Base-by-base conservation (phyloP, 1,140 invertebrate species). In the Tetramorium alpestre region DNA sequence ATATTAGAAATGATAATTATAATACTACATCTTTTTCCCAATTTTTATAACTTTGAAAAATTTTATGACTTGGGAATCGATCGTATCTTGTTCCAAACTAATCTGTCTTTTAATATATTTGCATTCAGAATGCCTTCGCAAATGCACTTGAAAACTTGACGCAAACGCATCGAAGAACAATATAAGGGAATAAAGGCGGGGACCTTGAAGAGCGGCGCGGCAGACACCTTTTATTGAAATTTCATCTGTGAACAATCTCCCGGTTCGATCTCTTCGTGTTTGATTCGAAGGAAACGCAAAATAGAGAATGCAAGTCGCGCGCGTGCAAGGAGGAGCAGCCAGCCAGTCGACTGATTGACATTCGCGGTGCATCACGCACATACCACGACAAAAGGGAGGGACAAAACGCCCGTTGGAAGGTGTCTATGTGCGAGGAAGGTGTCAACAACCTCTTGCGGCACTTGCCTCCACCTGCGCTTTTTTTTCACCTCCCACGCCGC, bases 371-470 rank as follows among this genome's bases (percentile, higher is more conserved):
- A 78, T 72, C 51, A 33, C 51, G 38, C 89, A 47, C 56, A 62
- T 82, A 88, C 67, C 64, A 5, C 33, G 47, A 56, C 54, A n/a
- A n/a, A n/a, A n/a, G n/a, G n/a, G 73, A 89, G 69, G 89, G 89
- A 89, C 87, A 87, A 91, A 89, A 90, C 72, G 67, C 72, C 33
- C 49, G 47, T 13, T 33, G 86, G 78, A 72, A 87, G 86, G 88
- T 87, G 75, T 84, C 72, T 89, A 84, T 82, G 76, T 33, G 18
- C 78, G 67, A 81, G 10, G 85, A 85, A 92, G 78, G 93, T 94
- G 94, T 94, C 94, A 94, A 94, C 87, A 94, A 94, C 94, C 94
- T 93, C 89, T 84, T 72, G 76, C 84, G 80, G 80, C 86, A 87
- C 69, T 89, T 87, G 89, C 75, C 87, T 91, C 90, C 87, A 78